These are phyloP conservation scores for Proctacanthus coquilletti DNA, from an alignment of 1,140 invertebrate genomes.

Conservation along the genomic window DNA sequence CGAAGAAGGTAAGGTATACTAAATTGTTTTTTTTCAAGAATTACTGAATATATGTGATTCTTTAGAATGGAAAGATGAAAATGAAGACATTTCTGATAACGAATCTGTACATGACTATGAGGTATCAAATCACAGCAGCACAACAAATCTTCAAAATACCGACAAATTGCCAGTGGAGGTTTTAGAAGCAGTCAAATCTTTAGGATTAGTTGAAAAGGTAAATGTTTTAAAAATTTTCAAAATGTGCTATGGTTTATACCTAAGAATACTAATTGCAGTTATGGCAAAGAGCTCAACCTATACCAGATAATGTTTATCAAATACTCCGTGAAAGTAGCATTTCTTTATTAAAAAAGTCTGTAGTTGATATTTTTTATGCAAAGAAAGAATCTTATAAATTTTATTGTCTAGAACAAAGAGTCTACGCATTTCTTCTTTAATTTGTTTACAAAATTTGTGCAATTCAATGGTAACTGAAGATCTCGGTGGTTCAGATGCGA, in stretches of 20 bases:
- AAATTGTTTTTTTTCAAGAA: background rate
- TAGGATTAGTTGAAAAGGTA: constrained; percentile 11
- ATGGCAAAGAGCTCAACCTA: constrained; percentile 12
- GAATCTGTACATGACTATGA: constrained; percentile 21
- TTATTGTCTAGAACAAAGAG: constrained; percentile 8
- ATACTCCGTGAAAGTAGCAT: constrained; percentile 5
- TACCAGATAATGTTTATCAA: constrained; percentile 13
- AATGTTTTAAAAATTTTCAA: background rate
- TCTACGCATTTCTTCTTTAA: constrained; percentile 14
- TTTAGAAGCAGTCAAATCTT: constrained; percentile 13
- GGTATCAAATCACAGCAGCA: constrained; percentile 9
- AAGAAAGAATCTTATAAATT: background rate
- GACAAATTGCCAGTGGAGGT: constrained; percentile 17
- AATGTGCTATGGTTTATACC: background rate
- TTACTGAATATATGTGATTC: background rate
- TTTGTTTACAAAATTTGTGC: constrained; percentile 20
- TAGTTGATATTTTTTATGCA: background rate
- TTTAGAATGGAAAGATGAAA: constrained; percentile 10
- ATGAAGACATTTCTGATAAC: constrained; percentile 17
- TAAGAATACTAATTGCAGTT: constrained; percentile 6
- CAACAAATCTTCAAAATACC: constrained; percentile 18
- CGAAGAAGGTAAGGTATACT: constrained; percentile 27
- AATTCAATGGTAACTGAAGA: constrained; percentile 15
- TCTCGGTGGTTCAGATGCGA: constrained; percentile 13
- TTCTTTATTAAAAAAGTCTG: constrained; percentile 9